Percentiles rank a stretch among this genome's conserved stretches.
Evolutionary conservation across 1,140 invertebrate species (phyloP).

Genomic region (Drosophila funebris): DNA sequence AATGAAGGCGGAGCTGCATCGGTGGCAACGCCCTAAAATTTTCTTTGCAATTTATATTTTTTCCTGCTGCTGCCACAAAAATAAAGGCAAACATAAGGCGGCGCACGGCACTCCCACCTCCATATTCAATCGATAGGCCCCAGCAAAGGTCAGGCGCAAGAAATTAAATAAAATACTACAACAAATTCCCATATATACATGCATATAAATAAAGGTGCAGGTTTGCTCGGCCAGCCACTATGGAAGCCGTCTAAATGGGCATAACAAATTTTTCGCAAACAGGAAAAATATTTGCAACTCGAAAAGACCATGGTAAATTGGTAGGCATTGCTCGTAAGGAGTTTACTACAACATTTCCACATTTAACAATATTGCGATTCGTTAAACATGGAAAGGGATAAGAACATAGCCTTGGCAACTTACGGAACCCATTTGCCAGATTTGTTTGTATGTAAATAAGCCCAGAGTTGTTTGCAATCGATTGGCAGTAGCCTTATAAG

Average conservation of each 20-base stretch:
- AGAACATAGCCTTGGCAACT: conserved; percentile 6
- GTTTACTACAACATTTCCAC: neutral
- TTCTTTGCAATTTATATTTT: conserved; percentile 34
- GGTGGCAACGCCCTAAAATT: conserved; percentile 36
- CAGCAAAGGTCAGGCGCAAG: conserved; percentile 66
- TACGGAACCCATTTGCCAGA: neutral
- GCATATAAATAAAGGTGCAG: conserved; percentile 40
- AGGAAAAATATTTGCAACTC: conserved; percentile 20
- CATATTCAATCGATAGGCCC: conserved; percentile 64
- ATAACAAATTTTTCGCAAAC: conserved; percentile 39
- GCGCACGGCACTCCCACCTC: conserved; percentile 59
- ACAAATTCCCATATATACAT: neutral
- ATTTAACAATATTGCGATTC: neutral
- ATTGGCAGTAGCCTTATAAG: conserved; percentile 15
- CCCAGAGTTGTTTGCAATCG: neutral
- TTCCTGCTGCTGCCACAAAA: conserved; percentile 26
- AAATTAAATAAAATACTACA: conserved; percentile 59
- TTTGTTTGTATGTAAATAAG: neutral
- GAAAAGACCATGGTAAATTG: neutral
- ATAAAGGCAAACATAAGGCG: conserved; percentile 71
- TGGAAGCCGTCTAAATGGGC: conserved; percentile 29
- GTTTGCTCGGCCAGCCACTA: conserved; percentile 17
- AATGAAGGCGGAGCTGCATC: conserved; percentile 1
- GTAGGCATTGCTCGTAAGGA: neutral
- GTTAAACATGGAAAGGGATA: neutral